A percentile compares a stretch with the other conserved stretches of the same genome.
These are phyloP conservation scores for Scaptomyza montana DNA, from an alignment of 1,140 invertebrate genomes.

Conservation along the genomic window DNA sequence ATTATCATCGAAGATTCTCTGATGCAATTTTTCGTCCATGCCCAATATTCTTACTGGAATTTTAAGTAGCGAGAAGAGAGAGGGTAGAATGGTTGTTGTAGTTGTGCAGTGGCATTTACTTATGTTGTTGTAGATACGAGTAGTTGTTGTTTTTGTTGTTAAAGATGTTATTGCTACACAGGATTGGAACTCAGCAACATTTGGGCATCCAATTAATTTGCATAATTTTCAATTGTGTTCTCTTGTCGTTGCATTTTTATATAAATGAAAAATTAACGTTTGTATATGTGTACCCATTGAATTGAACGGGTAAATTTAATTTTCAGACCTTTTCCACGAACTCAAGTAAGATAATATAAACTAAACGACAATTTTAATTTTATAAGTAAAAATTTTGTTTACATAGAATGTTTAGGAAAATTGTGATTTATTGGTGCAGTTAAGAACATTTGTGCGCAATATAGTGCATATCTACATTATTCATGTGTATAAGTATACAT, in stretches of 20 bases:
- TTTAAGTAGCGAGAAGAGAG: conserved; percentile 71
- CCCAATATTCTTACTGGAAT: conserved; percentile 84
- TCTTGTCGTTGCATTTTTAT: conserved; percentile 44
- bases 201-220: conserved; percentile 62
- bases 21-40: conserved; percentile 84
- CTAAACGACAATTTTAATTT: conserved; percentile 32
- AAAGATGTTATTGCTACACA: conserved; percentile 55
- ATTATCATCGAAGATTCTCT: conserved; percentile 84
- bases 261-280: conserved; percentile 21
- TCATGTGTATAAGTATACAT: background rate
- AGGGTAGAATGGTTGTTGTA: conserved; percentile 72
- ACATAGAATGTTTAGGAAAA: conserved; percentile 27
- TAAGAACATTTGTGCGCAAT: conserved; percentile 8
- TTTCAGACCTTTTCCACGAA: conserved; percentile 22
- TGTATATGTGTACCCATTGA: conserved; percentile 24
- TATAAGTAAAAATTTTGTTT: conserved; percentile 31
- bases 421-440: conserved; percentile 13
- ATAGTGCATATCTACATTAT: conserved; percentile 11
- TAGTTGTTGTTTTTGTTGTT: conserved; percentile 51
- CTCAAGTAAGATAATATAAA: conserved; percentile 28
- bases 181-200: conserved; percentile 37
- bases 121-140: conserved; percentile 52
- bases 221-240: conserved; percentile 42
- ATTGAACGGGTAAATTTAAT: conserved; percentile 8
- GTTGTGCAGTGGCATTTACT: conserved; percentile 39